Evolutionary conservation across 2,797 vertebrate genomes (phyloP), one percentile per base, ranked within the genome.

Genomic region (Lemur catta): DNA sequence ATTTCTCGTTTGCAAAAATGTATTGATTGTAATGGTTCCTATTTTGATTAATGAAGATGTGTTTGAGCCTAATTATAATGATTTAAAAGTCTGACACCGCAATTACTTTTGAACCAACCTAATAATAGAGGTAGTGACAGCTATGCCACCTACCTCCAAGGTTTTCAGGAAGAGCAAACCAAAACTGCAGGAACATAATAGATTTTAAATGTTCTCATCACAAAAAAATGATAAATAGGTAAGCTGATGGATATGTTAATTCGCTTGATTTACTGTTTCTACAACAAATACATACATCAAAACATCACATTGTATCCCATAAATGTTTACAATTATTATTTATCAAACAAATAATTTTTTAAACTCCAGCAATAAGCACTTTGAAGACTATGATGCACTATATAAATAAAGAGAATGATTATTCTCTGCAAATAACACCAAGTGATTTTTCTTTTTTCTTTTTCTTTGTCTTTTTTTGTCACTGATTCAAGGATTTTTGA

Each of bases 401-500:
- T n/a, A 46, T 87, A 90, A 75, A 80, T 50, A 97, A 87, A 63
- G 35, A 61, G 35, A 89, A 81, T 46, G 28, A 50, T 38, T 55
- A 65, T 11, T 26, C 30, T 79, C 89, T 87, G 61, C 72, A 93
- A 92, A 72, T 48, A 48, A 59, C 26, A 76, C 41, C 15, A 33
- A 76, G 61, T 17, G 38, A 55, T 43, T 71, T 93, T 43, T 52
- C 22, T 20, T 79, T 52, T 63, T 41, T 20, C 17, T 90, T 87
- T 82, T 9, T 57, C 8, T 57, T 57, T 57, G 20, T 55, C 55
- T 57, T 18, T 22, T 26, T 90, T 87, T 69, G 74, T 65, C 28
- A 84, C 30, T 78, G 30, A 90, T 67, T 95, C 46, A 92, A 81
- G 35, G 61, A 93, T 46, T 65, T 92, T 95, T 63, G 80, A 24